These are phyloP conservation scores for Eremobia ochroleuca DNA, from an alignment of 2,888 invertebrate species.

Conservation along the genomic window DNA sequence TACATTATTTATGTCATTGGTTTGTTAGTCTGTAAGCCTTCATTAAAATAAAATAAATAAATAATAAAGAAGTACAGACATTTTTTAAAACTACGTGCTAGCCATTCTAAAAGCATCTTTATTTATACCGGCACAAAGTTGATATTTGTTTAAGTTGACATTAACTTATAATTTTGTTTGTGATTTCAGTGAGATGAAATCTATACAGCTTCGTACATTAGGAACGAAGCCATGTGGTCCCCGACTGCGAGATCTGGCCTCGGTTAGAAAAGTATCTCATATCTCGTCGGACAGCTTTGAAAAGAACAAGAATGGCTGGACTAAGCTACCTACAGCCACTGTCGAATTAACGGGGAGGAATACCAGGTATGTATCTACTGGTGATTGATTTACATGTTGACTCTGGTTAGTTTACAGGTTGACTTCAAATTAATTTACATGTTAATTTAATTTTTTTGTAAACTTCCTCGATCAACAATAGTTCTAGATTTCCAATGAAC, in stretches of 20 bases:
- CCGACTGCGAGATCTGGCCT: conserved; percentile 70
- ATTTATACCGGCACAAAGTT: fast-evolving
- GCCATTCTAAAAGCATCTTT: background rate
- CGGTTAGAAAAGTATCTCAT: conserved; percentile 81
- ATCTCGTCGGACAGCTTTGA: conserved; percentile 84
- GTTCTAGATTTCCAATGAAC: no score
- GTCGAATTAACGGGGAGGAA: conserved; percentile 75
- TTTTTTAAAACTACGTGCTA: background rate
- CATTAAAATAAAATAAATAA: no score
- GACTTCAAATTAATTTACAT: background rate
- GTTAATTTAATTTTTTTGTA: background rate
- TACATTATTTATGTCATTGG: no score
- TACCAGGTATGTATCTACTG: conserved; percentile 42
- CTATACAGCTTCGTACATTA: conserved; percentile 77
- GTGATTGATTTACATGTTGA: background rate
- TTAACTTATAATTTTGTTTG: background rate
- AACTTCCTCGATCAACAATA: background rate
- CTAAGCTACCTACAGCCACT: conserved; percentile 72
- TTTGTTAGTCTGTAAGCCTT: no score
- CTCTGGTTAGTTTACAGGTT: background rate
- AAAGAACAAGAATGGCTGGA: conserved; percentile 87
- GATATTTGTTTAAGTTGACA: background rate
- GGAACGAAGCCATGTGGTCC: conserved; percentile 69
- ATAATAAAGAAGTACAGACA: background rate
- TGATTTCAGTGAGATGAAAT: conserved; percentile 78